These are phyloP conservation scores for Sceloporus tristichus DNA, from an alignment of 2,113 vertebrate genomes.

Conservation along the genomic window DNA sequence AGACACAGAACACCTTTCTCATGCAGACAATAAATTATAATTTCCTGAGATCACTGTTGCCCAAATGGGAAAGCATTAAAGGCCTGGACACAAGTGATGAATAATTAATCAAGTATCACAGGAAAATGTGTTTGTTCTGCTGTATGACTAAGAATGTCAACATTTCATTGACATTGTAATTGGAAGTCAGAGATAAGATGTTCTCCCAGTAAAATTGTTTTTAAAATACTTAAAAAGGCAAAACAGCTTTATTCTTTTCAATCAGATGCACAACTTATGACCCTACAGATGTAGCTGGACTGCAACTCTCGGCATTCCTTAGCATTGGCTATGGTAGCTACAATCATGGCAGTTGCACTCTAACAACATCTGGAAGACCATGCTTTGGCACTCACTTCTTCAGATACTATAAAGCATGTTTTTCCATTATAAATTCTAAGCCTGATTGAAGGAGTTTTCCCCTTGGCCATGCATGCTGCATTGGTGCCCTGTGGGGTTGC, in stretches of 20 bases:
- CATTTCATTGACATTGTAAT: conserved; percentile 16
- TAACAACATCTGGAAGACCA: not conserved
- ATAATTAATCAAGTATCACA: conserved; percentile 39
- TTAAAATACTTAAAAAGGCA: not conserved
- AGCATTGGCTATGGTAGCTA: too few species aligned
- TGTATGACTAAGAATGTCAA: not conserved
- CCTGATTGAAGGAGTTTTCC: not conserved
- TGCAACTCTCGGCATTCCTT: too few species aligned
- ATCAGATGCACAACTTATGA: not conserved
- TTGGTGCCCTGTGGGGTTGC: not conserved
- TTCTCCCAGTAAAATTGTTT: not conserved
- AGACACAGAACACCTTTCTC: conserved; percentile 48
- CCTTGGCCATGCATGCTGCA: not conserved
- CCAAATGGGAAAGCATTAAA: conserved; percentile 37
- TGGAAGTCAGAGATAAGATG: not conserved
- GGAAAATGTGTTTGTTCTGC: conserved; percentile 19
- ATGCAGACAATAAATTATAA: conserved; percentile 35
- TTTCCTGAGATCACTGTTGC: conserved; percentile 43
- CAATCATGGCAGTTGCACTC: too few species aligned
- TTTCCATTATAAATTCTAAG: not conserved
- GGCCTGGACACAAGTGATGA: conserved; percentile 24
- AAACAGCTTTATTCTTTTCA: not conserved
- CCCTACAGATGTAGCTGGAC: too few species aligned
- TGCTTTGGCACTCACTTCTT: not conserved
- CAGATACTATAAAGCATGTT: too few species aligned